A percentile compares a stretch with the other conserved stretches of the same genome.
phyloP scores from a whole-genome alignment of 92 coral and sea anemone genomes.

The Galaxea fascicularis region DNA sequence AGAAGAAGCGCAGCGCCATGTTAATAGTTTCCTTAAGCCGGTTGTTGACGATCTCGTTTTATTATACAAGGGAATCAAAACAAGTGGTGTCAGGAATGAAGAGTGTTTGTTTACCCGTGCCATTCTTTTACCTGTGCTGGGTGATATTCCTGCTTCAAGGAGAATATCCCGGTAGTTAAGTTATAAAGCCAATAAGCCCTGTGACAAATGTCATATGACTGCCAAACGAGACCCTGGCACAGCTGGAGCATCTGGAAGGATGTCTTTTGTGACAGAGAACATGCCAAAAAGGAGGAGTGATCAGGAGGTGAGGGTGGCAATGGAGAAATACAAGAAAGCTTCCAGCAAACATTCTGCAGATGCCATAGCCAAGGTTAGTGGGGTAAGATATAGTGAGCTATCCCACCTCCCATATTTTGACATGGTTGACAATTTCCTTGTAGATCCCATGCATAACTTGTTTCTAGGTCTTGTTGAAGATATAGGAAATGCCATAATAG shows the following conservation, averaged over 20 bases:
- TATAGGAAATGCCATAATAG: constrained; percentile 14
- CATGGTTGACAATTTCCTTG: constrained; percentile 36
- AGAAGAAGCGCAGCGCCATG: constrained; percentile 36
- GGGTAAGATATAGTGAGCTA: constrained; percentile 33
- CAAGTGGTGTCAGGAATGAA: constrained; percentile 14
- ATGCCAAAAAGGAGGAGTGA: constrained; percentile 19
- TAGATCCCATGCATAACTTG: constrained; percentile 54
- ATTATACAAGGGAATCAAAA: constrained; percentile 31
- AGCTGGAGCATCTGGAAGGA: constrained; percentile 52
- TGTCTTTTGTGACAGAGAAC: constrained; percentile 37
- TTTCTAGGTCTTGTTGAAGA: constrained; percentile 52
- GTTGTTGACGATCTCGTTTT: constrained; percentile 46
- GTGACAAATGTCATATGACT: constrained; percentile 56
- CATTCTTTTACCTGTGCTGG: constrained; percentile 42
- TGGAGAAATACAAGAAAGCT: constrained; percentile 15
- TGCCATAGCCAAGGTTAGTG: constrained; percentile 29
- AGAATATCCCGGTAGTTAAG: constrained; percentile 44
- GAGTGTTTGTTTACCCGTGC: constrained; percentile 9
- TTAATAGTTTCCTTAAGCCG: constrained; percentile 53
- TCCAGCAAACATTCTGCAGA: constrained; percentile 30
- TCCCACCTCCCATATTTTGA: constrained; percentile 45
- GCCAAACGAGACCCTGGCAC: constrained; percentile 64
- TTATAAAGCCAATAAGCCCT: constrained; percentile 44
- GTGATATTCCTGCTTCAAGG: constrained; percentile 62
- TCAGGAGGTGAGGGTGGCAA: constrained; percentile 28